Evolutionary conservation across 2,797 vertebrate species (phyloP).

Genomic region (Tauraco hartlaubi): DNA sequence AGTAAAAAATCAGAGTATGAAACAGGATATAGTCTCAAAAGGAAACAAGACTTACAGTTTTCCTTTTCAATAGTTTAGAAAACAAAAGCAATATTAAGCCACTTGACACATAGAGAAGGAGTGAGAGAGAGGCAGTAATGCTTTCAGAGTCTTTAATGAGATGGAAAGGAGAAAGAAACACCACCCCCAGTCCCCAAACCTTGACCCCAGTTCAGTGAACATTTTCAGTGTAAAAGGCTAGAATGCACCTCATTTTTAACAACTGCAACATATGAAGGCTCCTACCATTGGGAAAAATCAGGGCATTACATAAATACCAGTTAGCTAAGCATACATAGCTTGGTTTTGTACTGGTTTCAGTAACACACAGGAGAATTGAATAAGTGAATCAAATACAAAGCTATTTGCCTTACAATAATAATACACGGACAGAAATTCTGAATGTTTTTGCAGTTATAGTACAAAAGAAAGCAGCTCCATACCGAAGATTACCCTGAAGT

Average conservation of each 20-base stretch:
- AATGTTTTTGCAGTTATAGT: not conserved
- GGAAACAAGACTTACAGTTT: not conserved
- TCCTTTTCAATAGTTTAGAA: not conserved
- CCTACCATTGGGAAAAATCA: not conserved
- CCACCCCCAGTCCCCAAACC: not conserved
- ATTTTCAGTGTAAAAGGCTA: not conserved
- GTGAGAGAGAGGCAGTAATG: not conserved
- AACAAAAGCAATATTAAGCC: not conserved
- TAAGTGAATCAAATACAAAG: not conserved
- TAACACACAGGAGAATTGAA: not conserved
- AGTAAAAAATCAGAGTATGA: not conserved
- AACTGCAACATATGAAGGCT: not conserved
- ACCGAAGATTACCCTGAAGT: not conserved
- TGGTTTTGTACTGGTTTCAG: not conserved
- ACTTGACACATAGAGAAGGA: not conserved
- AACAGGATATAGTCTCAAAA: not conserved
- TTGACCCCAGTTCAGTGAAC: not conserved
- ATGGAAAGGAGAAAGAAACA: not conserved
- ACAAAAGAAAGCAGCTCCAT: not conserved
- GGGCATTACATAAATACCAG: not conserved
- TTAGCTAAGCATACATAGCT: not conserved
- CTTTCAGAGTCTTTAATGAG: not conserved
- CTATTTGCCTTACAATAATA: not conserved
- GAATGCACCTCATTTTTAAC: not conserved
- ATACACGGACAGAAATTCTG: not conserved